A percentile compares a stretch with the other conserved stretches of the same genome.
Conservation (phyloP, 1,140 invertebrate genomes). For the roundworm (Caenorhabditis elegans) region WBcel235 BX284603.4:9487501-9488000, state of each 20-base stretch:
- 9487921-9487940: no score
- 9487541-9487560: not conserved
- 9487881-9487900: no score
- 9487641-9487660: constrained; percentile 6
- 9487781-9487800: no score
- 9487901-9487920: no score
- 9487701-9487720: not conserved
- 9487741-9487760: not conserved
- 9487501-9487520: no score
- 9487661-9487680: not conserved
- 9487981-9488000: no score
- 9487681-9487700: not conserved
- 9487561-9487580: not conserved
- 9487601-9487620: not conserved
- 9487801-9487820: not conserved
- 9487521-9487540: not conserved
- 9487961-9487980: no score
- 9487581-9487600: not conserved
- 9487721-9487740: not conserved
- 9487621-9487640: not conserved
- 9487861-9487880: no score
- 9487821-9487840: no score
- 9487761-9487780: not conserved
- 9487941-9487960: no score
- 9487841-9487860: not conserved